Percentiles rank a stretch among this genome's conserved stretches.
Evolutionary conservation across 2,888 invertebrate genomes (phyloP).

Genomic region (Mythimna albipuncta): DNA sequence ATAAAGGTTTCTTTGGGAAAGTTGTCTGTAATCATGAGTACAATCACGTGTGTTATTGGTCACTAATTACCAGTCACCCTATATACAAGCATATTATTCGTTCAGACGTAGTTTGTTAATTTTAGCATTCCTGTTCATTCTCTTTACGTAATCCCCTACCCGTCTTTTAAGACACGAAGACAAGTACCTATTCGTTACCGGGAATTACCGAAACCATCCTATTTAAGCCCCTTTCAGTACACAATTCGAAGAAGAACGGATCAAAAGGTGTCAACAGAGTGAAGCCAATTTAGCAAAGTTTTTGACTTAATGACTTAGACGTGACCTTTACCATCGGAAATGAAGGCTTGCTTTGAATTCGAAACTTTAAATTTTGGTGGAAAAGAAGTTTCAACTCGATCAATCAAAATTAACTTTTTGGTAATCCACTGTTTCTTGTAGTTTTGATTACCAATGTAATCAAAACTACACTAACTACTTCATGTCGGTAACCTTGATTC

Average conservation of each 20-base stretch:
- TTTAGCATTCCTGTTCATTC: background rate
- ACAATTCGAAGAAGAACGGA: slow-evolving; percentile 9
- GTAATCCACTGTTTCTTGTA: background rate
- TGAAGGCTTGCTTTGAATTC: slow-evolving; percentile 17
- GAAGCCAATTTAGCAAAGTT: slow-evolving; percentile 53
- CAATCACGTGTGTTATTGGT: no score
- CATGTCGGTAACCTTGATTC: no score
- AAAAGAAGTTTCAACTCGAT: slow-evolving; percentile 23
- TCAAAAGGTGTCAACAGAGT: slow-evolving; percentile 44
- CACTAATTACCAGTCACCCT: no score
- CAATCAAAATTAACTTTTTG: slow-evolving; percentile 2
- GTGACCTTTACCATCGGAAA: slow-evolving; percentile 42
- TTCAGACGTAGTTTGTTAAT: background rate
- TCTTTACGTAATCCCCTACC: background rate
- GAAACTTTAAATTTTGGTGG: slow-evolving; percentile 31
- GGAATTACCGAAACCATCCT: background rate
- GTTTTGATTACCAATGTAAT: background rate
- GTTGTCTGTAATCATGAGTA: no score
- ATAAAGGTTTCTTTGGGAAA: no score
- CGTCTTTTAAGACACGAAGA: slow-evolving; percentile 20
- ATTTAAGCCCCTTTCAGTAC: slow-evolving; percentile 19
- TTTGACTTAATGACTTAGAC: slow-evolving; percentile 46
- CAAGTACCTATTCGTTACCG: background rate
- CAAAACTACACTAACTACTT: no score
- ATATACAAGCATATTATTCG: no score